These are phyloP conservation scores for Cosmia pyralina DNA, from an alignment of 2,888 invertebrate species.

Conservation along the genomic window DNA sequence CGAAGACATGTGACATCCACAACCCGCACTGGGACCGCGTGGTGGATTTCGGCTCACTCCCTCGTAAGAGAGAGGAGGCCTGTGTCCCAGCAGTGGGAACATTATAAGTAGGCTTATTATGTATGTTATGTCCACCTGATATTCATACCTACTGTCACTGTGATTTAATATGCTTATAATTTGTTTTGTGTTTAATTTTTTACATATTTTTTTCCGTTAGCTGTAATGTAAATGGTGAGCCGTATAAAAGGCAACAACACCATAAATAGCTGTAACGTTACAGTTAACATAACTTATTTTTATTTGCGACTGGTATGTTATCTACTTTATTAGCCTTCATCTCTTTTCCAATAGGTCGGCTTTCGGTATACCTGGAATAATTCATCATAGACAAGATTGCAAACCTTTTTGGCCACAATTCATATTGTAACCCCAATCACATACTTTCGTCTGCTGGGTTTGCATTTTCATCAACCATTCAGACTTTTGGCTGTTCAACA, in stretches of 20 bases:
- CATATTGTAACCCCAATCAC: not conserved
- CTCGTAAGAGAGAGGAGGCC: too few species aligned
- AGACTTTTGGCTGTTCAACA: not conserved
- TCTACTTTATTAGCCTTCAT: not conserved
- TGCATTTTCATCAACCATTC: constrained; percentile 6
- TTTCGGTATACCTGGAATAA: not conserved
- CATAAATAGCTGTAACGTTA: not conserved
- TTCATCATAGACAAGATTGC: constrained; percentile 6
- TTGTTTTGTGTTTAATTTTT: not conserved
- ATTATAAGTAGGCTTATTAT: too few species aligned
- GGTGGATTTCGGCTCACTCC: too few species aligned
- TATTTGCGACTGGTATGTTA: not conserved
- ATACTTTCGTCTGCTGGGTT: not conserved
- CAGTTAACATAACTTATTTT: not conserved
- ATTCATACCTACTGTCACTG: not conserved
- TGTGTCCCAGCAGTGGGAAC: too few species aligned
- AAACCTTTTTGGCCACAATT: constrained; percentile 1
- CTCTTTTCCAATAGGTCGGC: constrained; percentile 5
- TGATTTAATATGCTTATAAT: not conserved
- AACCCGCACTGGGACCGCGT: too few species aligned
- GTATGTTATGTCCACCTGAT: not conserved
- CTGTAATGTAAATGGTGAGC: not conserved
- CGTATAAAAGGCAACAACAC: not conserved
- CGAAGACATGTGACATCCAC: too few species aligned
- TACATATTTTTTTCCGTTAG: not conserved